Conservation (phyloP, 2,888 invertebrate species). For the Branchinecta sandiegonensis region DNA sequence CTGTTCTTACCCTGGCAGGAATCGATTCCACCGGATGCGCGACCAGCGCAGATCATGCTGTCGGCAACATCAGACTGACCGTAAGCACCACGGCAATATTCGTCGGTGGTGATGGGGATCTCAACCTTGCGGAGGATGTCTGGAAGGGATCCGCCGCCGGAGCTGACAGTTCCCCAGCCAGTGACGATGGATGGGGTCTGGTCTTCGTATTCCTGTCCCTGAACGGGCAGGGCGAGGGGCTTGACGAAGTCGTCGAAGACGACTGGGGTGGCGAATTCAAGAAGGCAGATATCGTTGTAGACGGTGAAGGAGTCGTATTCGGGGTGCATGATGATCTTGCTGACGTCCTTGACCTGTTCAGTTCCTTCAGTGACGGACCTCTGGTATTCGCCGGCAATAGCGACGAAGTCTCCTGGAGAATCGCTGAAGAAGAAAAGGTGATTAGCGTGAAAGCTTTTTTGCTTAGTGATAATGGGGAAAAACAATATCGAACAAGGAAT, state of each 20-base stretch:
- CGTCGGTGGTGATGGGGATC: constrained; percentile 35
- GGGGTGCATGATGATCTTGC: constrained; percentile 16
- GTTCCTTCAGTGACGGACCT: background rate
- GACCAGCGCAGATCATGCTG: constrained; percentile 30
- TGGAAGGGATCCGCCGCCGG: constrained; percentile 20
- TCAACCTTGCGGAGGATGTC: constrained; percentile 37
- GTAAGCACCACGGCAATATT: constrained; percentile 35
- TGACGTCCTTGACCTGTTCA: constrained; percentile 14
- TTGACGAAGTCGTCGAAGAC: constrained; percentile 41
- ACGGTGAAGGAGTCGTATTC: constrained; percentile 12
- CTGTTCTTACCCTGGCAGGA: constrained; percentile 27
- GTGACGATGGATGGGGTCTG: constrained; percentile 33
- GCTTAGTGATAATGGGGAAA: too few relatives aligned
- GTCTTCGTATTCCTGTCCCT: constrained; percentile 26
- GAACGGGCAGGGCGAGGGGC: constrained; percentile 43
- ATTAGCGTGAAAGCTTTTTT: too few relatives aligned
- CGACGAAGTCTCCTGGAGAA: background rate
- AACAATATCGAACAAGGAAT: too few relatives aligned
- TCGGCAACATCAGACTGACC: constrained; percentile 36
- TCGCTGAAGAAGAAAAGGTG: too few relatives aligned
- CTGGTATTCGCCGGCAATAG: constrained; percentile 20
- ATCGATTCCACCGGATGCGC: constrained; percentile 22
- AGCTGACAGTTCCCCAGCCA: constrained; percentile 41
- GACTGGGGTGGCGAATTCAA: constrained; percentile 43
- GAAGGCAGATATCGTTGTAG: constrained; percentile 49